A percentile compares a stretch with the other conserved stretches of the same genome.
These are phyloP conservation scores for Onychomys arenicola DNA, from an alignment of 2,797 vertebrate genomes.

Conservation along the genomic window DNA sequence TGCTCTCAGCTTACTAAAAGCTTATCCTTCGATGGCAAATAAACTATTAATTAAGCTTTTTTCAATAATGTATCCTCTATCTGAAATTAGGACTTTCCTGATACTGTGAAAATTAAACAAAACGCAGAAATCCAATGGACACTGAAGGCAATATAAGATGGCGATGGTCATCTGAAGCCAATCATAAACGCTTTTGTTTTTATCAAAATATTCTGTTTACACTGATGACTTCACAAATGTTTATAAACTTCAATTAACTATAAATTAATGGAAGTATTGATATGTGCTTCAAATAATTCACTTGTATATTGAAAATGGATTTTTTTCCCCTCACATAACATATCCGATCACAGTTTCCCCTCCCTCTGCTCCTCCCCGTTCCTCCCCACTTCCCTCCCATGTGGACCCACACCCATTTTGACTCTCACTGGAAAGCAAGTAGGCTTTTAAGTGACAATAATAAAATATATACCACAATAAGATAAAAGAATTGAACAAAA, in stretches of 20 bases:
- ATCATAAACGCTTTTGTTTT: not conserved
- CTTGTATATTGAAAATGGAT: not conserved
- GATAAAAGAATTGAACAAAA: too few species aligned
- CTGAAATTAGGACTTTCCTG: constrained; percentile 28
- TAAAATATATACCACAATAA: too few species aligned
- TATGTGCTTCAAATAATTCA: not conserved
- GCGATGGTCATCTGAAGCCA: not conserved
- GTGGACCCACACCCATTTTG: not conserved
- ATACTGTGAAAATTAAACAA: constrained; percentile 31
- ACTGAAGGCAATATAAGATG: not conserved
- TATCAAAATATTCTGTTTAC: not conserved
- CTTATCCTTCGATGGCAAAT: constrained; percentile 29
- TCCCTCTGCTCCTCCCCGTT: not conserved
- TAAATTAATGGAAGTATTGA: not conserved
- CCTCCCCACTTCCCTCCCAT: too few species aligned
- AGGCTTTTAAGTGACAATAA: not conserved
- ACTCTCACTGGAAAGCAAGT: not conserved
- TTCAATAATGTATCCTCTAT: not conserved
- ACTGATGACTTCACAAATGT: not conserved
- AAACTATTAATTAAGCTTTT: constrained; percentile 21
- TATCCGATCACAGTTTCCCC: not conserved
- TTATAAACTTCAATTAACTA: not conserved
- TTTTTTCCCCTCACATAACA: too few species aligned
- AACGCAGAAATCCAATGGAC: constrained; percentile 1
- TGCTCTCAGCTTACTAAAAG: not conserved